Evolutionary conservation across 1,140 invertebrate species (phyloP).

Genomic region (Aplysia californica): DNA sequence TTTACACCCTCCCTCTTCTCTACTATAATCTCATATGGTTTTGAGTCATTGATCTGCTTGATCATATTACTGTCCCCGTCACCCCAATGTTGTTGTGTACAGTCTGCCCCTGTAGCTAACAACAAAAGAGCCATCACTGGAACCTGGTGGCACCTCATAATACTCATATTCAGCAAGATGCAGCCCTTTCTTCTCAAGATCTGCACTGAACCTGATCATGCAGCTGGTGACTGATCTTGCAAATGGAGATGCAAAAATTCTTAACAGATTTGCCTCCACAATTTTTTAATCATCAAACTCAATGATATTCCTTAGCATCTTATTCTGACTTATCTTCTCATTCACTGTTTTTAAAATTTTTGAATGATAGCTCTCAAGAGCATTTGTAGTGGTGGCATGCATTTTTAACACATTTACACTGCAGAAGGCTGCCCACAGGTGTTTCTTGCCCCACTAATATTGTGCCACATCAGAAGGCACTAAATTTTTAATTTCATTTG

Average conservation of each 20-base stretch:
- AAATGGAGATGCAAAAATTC: neutral
- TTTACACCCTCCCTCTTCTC: too few relatives aligned
- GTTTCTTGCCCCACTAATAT: neutral
- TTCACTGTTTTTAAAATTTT: neutral
- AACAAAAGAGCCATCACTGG: neutral
- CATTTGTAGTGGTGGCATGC: neutral
- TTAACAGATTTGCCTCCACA: neutral
- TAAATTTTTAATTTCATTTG: neutral
- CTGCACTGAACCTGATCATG: conserved; percentile 3
- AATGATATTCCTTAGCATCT: neutral
- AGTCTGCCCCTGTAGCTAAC: neutral
- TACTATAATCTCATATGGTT: too few relatives aligned
- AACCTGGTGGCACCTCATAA: neutral
- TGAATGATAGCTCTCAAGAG: neutral
- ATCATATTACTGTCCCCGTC: too few relatives aligned
- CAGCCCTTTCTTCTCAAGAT: neutral
- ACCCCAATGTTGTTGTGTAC: neutral
- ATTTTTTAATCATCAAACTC: neutral
- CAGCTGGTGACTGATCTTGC: neutral
- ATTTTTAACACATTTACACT: neutral
- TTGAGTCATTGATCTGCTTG: too few relatives aligned
- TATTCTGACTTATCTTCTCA: neutral
- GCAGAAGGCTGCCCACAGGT: neutral
- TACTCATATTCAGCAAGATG: neutral
- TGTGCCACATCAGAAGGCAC: neutral